Evolutionary conservation across 2,113 vertebrate genomes (phyloP), one percentile per base, ranked within the genome.

Genomic region (Ictidomys tridecemlineatus): DNA sequence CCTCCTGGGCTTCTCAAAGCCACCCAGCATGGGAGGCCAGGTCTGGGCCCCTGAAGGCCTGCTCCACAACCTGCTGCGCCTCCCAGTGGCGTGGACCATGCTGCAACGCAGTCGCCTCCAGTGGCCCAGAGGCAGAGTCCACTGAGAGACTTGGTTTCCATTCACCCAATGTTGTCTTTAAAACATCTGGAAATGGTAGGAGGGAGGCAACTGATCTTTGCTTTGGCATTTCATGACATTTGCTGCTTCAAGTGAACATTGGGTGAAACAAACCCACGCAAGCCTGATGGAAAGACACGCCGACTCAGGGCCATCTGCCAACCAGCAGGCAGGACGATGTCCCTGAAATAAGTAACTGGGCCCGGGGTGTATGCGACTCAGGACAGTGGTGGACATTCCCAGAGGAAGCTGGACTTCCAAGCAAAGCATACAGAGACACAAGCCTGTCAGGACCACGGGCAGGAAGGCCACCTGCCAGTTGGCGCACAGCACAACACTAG

Each of bases 161-260:
- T 20, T 30, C 74, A 92, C 76, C 93, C 77, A 34, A 24, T 39
- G 87, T 92, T 77, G 90, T 61, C 85, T 89, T 24, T 85, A 74
- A 77, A 72, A 79, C 30, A 61, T 74, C 93, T 65, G 10, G 37
- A 63, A 48, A 84, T 0, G 7, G 86, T 30, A 69, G 80, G 83
- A 70, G 20, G 37, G 94, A 96, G 77, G 92, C 89, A 32, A 63
- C 0, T 53, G 85, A 92, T 95, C 91, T 97, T 79, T 37, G 58
- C 56, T 16, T 42, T 97, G 97, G 85, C 94, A 96, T 97, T 95
- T 90, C 67, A 3, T 85, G 91, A 85, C 96, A 98, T 92, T 92
- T 90, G 93, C 84, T 58, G 70, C 77, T 11, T 82, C 51, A 5
- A 30, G 22, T 1, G 67, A 70, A 61, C 82, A 61, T 65, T 11